Conservation (phyloP, 1,140 invertebrate species). For the Zaprionus capensis region DNA sequence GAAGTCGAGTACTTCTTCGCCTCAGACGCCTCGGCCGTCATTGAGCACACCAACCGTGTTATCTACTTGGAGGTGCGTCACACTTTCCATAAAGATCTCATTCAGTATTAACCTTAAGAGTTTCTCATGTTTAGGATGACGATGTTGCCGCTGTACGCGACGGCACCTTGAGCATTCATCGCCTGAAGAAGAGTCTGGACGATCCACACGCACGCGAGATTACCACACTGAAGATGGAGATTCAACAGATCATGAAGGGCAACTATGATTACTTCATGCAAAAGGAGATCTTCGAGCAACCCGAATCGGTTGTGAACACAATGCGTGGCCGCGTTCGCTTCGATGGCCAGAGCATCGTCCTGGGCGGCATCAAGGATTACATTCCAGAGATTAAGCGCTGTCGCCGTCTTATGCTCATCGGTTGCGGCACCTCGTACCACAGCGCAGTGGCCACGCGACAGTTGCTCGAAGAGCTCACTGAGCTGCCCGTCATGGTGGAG, state of each 20-base stretch:
- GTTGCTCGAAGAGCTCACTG: conserved; percentile 98
- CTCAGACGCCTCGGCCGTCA: conserved; percentile 98
- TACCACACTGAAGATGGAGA: conserved; percentile 98
- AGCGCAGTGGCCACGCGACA: conserved; percentile 98
- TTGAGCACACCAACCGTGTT: conserved; percentile 99
- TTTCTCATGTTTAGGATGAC: conserved; percentile 87
- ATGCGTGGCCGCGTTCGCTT: conserved; percentile 99
- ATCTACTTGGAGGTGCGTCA: conserved; percentile 92
- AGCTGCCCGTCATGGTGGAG: conserved; percentile 99
- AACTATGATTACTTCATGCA: conserved; percentile 99
- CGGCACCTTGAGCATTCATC: conserved; percentile 97
- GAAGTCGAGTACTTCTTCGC: conserved; percentile 99
- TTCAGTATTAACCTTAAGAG: background rate
- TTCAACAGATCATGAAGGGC: conserved; percentile 99
- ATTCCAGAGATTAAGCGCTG: conserved; percentile 98
- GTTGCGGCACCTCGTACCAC: conserved; percentile 99
- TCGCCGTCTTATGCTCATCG: conserved; percentile 97
- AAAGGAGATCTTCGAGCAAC: conserved; percentile 99
- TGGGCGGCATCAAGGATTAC: conserved; percentile 92
- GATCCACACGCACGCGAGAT: conserved; percentile 96
- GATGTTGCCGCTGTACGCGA: conserved; percentile 95
- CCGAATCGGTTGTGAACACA: conserved; percentile 99
- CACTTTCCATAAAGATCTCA: too few relatives aligned
- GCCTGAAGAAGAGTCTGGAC: conserved; percentile 91
- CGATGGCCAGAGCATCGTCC: conserved; percentile 88